Percentiles rank a stretch among this genome's conserved stretches.
These are phyloP conservation scores for Prunella strophiata DNA, from an alignment of 2,797 vertebrate species.

Conservation along the genomic window DNA sequence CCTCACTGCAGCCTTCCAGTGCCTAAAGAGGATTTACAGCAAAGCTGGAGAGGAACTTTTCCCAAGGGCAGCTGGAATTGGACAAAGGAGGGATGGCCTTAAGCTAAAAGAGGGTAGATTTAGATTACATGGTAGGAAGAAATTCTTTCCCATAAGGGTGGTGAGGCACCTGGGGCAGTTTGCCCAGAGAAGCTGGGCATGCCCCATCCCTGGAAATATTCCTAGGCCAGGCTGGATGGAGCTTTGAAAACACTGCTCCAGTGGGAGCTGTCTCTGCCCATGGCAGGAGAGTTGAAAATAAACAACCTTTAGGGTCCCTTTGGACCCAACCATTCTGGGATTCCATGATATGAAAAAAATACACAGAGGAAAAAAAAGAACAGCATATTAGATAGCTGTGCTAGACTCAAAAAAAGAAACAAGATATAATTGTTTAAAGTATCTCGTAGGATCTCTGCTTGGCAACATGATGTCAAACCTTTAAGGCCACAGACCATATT, in stretches of 20 bases:
- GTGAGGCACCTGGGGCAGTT: not conserved
- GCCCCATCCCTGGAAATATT: not conserved
- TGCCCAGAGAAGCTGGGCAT: not conserved
- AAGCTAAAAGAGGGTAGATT: not conserved
- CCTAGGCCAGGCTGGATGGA: not conserved
- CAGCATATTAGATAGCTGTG: not conserved
- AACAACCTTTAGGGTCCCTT: not conserved
- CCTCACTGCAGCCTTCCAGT: not conserved
- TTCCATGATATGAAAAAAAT: not conserved
- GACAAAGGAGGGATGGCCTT: not conserved
- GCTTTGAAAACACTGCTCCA: not conserved
- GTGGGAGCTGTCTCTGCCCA: not conserved
- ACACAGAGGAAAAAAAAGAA: not conserved
- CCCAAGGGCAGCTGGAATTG: not conserved
- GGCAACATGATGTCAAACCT: not conserved
- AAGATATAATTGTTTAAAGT: not conserved
- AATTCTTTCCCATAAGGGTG: not conserved
- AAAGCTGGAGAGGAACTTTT: too few relatives aligned
- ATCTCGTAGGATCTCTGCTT: not conserved
- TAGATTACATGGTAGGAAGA: rapidly evolving
- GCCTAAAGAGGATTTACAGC: not conserved
- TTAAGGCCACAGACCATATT: not conserved
- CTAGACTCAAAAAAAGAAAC: not conserved
- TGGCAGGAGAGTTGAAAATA: rapidly evolving
- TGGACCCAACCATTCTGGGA: not conserved